Base-by-base conservation (phyloP, 2,888 invertebrate genomes). In the Eulithis testata region DNA sequence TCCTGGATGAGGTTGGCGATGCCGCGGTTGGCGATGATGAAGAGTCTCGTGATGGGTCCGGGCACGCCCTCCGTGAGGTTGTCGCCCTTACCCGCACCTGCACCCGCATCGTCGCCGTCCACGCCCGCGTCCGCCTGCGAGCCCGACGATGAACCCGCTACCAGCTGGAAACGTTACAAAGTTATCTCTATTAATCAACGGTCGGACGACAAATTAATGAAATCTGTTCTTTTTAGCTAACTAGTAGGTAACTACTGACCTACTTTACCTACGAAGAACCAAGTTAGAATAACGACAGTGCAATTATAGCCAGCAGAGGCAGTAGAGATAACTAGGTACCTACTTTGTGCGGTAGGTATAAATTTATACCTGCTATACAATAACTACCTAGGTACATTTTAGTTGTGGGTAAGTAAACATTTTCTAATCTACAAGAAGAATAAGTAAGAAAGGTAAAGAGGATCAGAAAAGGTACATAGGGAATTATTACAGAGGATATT, bases 1-100 rank as follows among this genome's bases (percentile, higher is more conserved):
- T 97, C 97, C 90, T 97, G 97, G 78, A 97, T 95, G 78, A 97
- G 95, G 89, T 97, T 97, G 80, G 97, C 96, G 79, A 97, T 95
- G 75, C 97, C 97, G 76, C 97, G 94, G 90, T 97, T 97, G 80
- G 97, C 97, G 82, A 97, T 95, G 80, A 97, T 97, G 87, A 97
- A 97, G 64, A 97, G 94, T 85, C 97, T 94, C 68, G 97, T 97
- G 81, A 97, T 95, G 63, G 97, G 97, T 78, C 97, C 97, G 88
- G 97, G 97, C 78, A 97, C 96, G 63, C 97, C 97, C 87, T 97
- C 97, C 57, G 95, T 95, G 77, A 95, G 95, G 74, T 95, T 96
- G 86, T 95, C 95, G 51, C 94, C 94, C 82, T 95, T 95, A 70
- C 93, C 95, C 47, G 94, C 94, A 68, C 94, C 94, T 70, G 93